Conservation (phyloP, 2,888 invertebrate species). For the Seira musarum region DNA sequence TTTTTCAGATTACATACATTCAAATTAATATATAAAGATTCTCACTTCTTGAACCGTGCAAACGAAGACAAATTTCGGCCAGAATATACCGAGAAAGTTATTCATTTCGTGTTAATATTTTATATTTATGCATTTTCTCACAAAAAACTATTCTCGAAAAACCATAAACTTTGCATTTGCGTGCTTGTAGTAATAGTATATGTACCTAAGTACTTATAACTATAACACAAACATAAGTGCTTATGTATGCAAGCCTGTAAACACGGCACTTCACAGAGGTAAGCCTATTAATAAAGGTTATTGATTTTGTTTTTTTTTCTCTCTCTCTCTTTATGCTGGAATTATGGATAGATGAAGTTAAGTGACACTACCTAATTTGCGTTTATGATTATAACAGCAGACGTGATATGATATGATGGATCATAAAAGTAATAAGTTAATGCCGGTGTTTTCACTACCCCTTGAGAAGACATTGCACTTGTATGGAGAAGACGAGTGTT, state of each 20-base stretch:
- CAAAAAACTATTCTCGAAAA: background rate
- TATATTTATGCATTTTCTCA: background rate
- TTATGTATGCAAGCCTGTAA: background rate
- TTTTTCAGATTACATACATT: too few species aligned
- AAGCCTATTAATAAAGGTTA: slow-evolving; percentile 13
- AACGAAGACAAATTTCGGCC: too few species aligned
- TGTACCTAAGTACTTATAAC: background rate
- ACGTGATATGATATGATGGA: slow-evolving; percentile 41
- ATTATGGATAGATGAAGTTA: slow-evolving; percentile 8
- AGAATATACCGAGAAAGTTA: too few species aligned
- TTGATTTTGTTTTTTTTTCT: slow-evolving; percentile 1
- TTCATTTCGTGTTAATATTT: too few species aligned
- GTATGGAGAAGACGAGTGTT: background rate
- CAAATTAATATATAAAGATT: too few species aligned
- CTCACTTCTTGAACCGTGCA: too few species aligned
- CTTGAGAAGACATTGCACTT: slow-evolving; percentile 16
- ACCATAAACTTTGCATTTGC: background rate
- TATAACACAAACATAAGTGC: background rate
- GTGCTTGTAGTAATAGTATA: background rate
- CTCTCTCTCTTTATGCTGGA: background rate
- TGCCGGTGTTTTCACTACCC: slow-evolving; percentile 2
- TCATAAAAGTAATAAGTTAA: slow-evolving; percentile 40
- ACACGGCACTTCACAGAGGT: background rate
- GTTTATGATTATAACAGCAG: slow-evolving; percentile 23
- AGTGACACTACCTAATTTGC: slow-evolving; percentile 5